phyloP scores from a whole-genome alignment of 2,113 vertebrate species.

The Bubalus kerabau region DNA sequence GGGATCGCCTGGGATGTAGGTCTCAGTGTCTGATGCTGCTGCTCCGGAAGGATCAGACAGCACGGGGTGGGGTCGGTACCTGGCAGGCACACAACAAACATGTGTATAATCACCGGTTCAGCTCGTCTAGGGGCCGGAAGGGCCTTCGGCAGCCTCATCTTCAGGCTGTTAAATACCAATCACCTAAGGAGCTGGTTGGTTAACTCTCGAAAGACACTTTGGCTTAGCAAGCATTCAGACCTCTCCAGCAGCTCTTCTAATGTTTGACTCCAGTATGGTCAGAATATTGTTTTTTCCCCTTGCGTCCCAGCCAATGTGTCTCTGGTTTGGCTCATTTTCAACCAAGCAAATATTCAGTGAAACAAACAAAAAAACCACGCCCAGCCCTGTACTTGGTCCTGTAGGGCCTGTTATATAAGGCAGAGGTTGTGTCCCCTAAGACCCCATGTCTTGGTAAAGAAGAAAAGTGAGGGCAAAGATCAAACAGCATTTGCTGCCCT shows the following conservation, averaged over 20 bases:
- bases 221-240: not conserved
- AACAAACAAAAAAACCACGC: not conserved
- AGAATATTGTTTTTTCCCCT: not conserved
- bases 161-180: not conserved
- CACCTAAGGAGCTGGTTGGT: not conserved
- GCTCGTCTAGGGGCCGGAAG: not conserved
- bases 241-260: not conserved
- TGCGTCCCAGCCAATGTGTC: not conserved
- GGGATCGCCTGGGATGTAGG: rapidly evolving
- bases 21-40: not conserved
- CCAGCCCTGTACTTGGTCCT: not conserved
- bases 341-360: not conserved
- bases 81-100: not conserved
- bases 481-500: too few species aligned
- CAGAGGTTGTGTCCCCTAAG: not conserved
- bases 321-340: not conserved
- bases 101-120: rapidly evolving
- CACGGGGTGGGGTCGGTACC: not conserved
- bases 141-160: not conserved
- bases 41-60: not conserved
- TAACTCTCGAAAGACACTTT: not conserved
- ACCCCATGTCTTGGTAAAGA: not conserved
- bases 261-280: too few species aligned
- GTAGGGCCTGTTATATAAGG: too few species aligned
- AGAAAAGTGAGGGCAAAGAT: not conserved